These are phyloP conservation scores for Phenacoccus solenopsis DNA, from an alignment of 1,140 invertebrate species.

Conservation along the genomic window DNA sequence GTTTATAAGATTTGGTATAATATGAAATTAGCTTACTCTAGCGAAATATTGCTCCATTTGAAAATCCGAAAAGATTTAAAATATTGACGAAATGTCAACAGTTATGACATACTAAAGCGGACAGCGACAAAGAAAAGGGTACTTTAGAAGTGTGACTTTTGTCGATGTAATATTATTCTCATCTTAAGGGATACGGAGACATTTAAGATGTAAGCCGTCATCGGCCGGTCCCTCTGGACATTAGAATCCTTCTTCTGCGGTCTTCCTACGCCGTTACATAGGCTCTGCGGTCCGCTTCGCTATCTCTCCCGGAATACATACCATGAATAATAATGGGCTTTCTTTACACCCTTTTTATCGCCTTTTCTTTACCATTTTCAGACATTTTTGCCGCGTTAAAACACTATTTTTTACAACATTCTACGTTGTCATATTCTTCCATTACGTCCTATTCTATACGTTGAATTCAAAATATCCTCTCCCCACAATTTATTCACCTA, in stretches of 20 bases:
- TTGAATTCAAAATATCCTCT: constrained; percentile 3
- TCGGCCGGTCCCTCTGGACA: constrained; percentile 14
- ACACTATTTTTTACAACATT: background rate
- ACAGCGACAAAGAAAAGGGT: background rate
- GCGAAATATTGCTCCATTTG: background rate
- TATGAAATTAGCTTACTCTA: background rate
- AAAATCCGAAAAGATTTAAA: background rate
- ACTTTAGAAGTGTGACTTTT: background rate
- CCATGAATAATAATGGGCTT: constrained; percentile 13
- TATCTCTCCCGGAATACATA: background rate
- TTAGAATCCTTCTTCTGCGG: constrained; percentile 5
- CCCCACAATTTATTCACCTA: no score
- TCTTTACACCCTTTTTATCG: constrained; percentile 11
- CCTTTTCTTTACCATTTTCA: background rate
- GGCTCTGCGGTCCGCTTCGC: background rate
- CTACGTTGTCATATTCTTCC: background rate
- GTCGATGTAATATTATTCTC: background rate
- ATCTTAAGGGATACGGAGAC: background rate
- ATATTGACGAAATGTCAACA: background rate
- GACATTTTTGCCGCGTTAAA: constrained; percentile 13
- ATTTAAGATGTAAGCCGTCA: constrained; percentile 10
- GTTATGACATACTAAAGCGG: background rate
- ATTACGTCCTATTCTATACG: background rate
- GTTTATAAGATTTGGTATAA: no score
- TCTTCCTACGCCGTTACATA: background rate